These are phyloP conservation scores for Drosophila littoralis DNA, from an alignment of 1,140 invertebrate genomes.

Conservation along the genomic window DNA sequence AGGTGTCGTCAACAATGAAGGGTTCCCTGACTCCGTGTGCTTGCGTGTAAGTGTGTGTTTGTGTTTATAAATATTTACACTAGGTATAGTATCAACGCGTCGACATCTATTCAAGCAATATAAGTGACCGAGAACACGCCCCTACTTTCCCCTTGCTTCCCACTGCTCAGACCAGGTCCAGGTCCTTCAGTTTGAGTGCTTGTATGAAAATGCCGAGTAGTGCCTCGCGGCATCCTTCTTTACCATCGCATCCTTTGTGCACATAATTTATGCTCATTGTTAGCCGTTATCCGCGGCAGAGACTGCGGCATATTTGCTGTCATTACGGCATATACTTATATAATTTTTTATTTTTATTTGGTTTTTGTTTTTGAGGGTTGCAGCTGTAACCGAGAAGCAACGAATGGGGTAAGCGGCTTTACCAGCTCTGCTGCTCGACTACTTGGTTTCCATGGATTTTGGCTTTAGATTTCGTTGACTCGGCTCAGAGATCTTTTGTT, in stretches of 20 bases:
- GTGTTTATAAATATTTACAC: conserved; percentile 47
- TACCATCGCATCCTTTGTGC: conserved; percentile 47
- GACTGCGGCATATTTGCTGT: conserved; percentile 45
- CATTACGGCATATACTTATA: conserved; percentile 12
- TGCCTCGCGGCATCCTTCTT: conserved; percentile 28
- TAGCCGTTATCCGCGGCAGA: conserved; percentile 32
- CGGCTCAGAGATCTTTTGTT: conserved; percentile 72
- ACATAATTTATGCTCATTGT: conserved; percentile 79
- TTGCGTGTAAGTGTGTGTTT: conserved; percentile 9
- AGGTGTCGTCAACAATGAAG: conserved; percentile 17
- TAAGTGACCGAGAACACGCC: conserved; percentile 29
- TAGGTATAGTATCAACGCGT: conserved; percentile 36
- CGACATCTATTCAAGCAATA: conserved; percentile 32
- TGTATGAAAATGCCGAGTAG: conserved; percentile 28
- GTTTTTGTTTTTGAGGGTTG: conserved; percentile 22
- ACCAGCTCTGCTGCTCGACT: conserved; percentile 7
- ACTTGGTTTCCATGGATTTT: conserved; percentile 60
- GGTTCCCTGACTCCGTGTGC: not conserved
- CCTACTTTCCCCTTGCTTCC: not conserved
- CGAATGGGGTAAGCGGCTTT: conserved; percentile 43
- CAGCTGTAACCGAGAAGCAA: conserved; percentile 18
- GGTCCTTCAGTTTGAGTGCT: conserved; percentile 35
- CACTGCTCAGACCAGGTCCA: not conserved
- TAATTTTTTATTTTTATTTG: not conserved
- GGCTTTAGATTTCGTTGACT: conserved; percentile 75